Conservation (phyloP, 2,797 vertebrate species). For the Eulemur albifrons region DNA sequence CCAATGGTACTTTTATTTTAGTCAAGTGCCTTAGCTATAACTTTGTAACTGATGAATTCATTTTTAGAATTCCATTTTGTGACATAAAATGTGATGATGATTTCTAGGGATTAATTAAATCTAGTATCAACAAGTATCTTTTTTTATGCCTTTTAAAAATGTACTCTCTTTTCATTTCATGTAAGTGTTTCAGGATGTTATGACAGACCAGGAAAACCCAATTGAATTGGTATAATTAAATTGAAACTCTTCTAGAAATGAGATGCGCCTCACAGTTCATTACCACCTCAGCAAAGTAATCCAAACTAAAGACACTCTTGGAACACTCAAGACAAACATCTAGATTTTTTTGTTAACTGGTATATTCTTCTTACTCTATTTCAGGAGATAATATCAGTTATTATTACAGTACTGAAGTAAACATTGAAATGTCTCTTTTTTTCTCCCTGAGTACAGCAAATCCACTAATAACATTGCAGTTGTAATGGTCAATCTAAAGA, state of each 20-base stretch:
- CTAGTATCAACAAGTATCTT: not conserved
- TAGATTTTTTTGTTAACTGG: not conserved
- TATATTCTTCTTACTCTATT: not conserved
- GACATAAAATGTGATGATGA: not conserved
- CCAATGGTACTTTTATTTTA: not conserved
- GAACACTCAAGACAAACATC: not conserved
- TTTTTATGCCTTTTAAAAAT: slow-evolving; percentile 35
- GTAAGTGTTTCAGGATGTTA: not conserved
- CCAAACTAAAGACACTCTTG: not conserved
- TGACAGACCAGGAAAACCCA: slow-evolving; percentile 45
- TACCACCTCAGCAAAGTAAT: not conserved
- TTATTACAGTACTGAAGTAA: not conserved
- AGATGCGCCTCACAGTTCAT: not conserved
- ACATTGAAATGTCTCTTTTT: not conserved
- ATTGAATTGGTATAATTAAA: slow-evolving; percentile 12
- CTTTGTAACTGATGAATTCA: not conserved
- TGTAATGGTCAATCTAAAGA: not conserved
- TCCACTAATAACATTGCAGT: not conserved
- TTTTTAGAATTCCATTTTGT: slow-evolving; percentile 38
- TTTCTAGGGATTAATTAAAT: slow-evolving; percentile 47
- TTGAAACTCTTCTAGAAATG: not conserved
- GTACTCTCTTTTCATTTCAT: slow-evolving; percentile 16
- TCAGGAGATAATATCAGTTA: not conserved
- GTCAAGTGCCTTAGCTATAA: not conserved
- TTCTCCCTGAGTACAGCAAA: not conserved